Conservation (phyloP, 2,888 invertebrate genomes). For the Laothoe populi region DNA sequence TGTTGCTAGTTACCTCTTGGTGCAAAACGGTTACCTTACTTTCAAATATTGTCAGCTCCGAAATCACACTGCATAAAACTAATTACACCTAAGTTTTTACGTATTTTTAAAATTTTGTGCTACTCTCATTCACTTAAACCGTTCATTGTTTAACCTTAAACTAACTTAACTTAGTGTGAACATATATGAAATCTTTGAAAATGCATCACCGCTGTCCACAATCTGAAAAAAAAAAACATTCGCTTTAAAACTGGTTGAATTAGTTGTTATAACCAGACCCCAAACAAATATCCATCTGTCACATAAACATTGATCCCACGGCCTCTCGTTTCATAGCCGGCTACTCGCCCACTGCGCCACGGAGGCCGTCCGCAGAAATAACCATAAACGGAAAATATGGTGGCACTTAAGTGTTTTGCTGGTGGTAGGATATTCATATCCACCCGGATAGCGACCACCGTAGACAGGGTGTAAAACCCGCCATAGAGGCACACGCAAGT, state of each 20-base stretch:
- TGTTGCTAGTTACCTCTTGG: background rate
- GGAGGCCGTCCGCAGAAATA: too few relatives aligned
- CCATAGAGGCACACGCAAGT: too few relatives aligned
- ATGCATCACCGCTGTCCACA: background rate
- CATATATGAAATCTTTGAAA: constrained; percentile 7
- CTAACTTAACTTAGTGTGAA: constrained; percentile 15
- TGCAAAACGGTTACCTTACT: background rate
- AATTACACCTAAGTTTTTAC: constrained; percentile 42
- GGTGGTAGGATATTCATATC: too few relatives aligned
- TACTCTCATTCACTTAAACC: constrained; percentile 27
- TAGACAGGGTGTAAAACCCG: too few relatives aligned
- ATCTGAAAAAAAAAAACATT: constrained; percentile 7
- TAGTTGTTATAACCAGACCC: too few relatives aligned
- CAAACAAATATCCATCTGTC: too few relatives aligned
- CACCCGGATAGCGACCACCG: too few relatives aligned
- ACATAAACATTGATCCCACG: too few relatives aligned
- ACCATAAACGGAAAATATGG: too few relatives aligned
- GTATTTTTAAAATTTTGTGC: constrained; percentile 45
- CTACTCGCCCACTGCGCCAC: too few relatives aligned
- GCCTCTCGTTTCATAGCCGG: too few relatives aligned
- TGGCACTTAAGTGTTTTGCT: too few relatives aligned
- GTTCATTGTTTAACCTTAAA: background rate
- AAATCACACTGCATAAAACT: constrained; percentile 36
- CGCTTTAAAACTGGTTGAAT: background rate
- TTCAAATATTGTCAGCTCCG: constrained; percentile 27